A percentile compares a stretch with the other conserved stretches of the same genome.
Evolutionary conservation across 2,113 vertebrate species (phyloP).

Genomic region (Ailurus styani): DNA sequence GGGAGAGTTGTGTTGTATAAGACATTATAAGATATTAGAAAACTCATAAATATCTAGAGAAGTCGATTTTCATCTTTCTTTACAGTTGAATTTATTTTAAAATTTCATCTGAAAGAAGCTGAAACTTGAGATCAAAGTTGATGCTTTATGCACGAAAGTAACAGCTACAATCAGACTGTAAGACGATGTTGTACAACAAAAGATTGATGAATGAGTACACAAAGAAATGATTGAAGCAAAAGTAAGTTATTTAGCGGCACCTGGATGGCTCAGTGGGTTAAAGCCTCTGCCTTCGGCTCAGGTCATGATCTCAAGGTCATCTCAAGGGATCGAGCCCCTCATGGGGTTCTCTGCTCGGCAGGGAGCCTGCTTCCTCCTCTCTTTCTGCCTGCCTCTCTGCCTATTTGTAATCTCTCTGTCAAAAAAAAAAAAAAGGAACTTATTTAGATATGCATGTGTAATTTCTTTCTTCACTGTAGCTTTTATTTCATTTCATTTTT

Average conservation of each 20-base stretch:
- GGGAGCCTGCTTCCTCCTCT: too few relatives aligned
- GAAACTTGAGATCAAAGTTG: background rate
- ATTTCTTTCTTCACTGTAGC: background rate
- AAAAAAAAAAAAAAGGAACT: too few relatives aligned
- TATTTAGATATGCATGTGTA: background rate
- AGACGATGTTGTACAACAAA: background rate
- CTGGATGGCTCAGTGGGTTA: too few relatives aligned
- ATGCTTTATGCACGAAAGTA: background rate
- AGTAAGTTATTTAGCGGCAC: background rate
- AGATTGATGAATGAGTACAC: background rate
- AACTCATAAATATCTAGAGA: background rate
- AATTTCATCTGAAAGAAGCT: slow-evolving; percentile 1
- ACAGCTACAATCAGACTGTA: background rate
- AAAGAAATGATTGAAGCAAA: background rate
- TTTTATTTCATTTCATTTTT: background rate
- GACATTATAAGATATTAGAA: background rate
- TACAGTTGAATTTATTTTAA: background rate
- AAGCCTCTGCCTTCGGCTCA: too few relatives aligned
- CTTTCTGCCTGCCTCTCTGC: too few relatives aligned
- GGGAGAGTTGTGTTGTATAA: background rate
- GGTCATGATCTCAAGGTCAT: too few relatives aligned
- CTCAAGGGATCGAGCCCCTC: too few relatives aligned
- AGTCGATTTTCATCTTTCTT: background rate
- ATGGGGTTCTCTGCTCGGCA: too few relatives aligned
- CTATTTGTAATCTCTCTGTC: too few relatives aligned